Conservation (phyloP, 2,113 vertebrate genomes). For the Rhipidura dahli region DNA sequence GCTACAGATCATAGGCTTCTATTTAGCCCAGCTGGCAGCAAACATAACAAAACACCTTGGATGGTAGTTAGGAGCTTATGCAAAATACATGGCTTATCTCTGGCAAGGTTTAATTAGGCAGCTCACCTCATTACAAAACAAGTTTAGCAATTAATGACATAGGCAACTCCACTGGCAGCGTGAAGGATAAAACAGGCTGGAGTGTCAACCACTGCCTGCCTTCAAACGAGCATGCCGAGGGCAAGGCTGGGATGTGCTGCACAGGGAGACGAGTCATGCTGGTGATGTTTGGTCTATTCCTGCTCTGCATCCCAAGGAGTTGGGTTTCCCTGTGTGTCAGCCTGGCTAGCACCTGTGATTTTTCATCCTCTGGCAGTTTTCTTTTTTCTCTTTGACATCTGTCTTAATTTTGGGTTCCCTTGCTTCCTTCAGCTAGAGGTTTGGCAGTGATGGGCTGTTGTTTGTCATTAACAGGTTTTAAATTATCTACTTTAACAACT, state of each 20-base stretch:
- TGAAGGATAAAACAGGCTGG: background rate
- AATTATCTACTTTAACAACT: background rate
- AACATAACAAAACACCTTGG: background rate
- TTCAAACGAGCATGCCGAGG: background rate
- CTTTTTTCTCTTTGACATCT: background rate
- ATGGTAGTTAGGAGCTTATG: background rate
- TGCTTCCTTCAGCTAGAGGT: background rate
- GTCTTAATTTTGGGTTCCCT: background rate
- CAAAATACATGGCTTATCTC: background rate
- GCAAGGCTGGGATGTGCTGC: background rate
- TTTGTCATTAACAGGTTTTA: background rate
- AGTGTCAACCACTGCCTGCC: background rate
- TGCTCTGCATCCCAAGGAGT: background rate
- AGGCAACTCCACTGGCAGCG: background rate
- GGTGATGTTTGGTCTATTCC: background rate
- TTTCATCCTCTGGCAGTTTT: background rate
- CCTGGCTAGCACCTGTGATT: background rate
- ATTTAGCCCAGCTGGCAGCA: background rate
- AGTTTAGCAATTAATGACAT: background rate
- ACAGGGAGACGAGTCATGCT: background rate
- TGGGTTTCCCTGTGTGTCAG: background rate
- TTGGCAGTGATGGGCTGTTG: background rate
- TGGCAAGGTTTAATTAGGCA: background rate
- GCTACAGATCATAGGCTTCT: background rate
- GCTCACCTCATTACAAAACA: background rate